A percentile compares a stretch with the other conserved stretches of the same genome.
Evolutionary conservation across 2,888 invertebrate species (phyloP).

Genomic region (Fabriciana adippe): DNA sequence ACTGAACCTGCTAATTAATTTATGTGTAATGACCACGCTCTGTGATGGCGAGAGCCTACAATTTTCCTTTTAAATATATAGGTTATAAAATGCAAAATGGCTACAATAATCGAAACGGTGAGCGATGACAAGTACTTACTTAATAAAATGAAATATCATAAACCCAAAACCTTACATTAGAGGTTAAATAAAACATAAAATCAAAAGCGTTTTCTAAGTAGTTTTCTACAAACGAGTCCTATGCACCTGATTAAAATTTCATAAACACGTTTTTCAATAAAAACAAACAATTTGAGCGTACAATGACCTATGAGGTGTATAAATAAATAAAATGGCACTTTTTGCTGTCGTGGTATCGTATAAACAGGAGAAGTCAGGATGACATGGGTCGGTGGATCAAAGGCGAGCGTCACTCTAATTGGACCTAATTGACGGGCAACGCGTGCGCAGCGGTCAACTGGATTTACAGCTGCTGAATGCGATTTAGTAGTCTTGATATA

Average conservation of each 20-base stretch:
- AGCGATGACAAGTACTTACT: neutral
- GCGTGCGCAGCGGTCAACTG: conserved; percentile 62
- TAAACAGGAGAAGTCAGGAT: conserved; percentile 13
- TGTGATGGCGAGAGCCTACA: no score
- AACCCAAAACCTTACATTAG: neutral
- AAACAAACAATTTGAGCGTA: neutral
- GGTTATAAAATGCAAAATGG: no score
- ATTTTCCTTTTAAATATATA: no score
- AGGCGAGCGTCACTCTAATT: conserved; percentile 62
- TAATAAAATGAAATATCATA: neutral
- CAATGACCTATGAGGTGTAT: conserved; percentile 3
- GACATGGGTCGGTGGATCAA: conserved; percentile 61
- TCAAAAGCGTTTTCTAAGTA: neutral
- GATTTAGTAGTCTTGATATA: conserved; percentile 25
- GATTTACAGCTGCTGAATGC: conserved; percentile 62
- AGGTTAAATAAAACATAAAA: neutral
- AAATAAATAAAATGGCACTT: conserved; percentile 1
- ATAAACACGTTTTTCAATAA: conserved; percentile 15
- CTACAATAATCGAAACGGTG: no score
- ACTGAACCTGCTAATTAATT: no score
- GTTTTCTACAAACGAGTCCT: conserved; percentile 2
- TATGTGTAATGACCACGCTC: no score
- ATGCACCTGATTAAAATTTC: neutral
- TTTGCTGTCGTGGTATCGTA: conserved; percentile 1
- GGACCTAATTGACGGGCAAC: conserved; percentile 67